phyloP scores from a whole-genome alignment of 37 sponge, comb jelly and placozoan species.

The Geodia barretti region DNA sequence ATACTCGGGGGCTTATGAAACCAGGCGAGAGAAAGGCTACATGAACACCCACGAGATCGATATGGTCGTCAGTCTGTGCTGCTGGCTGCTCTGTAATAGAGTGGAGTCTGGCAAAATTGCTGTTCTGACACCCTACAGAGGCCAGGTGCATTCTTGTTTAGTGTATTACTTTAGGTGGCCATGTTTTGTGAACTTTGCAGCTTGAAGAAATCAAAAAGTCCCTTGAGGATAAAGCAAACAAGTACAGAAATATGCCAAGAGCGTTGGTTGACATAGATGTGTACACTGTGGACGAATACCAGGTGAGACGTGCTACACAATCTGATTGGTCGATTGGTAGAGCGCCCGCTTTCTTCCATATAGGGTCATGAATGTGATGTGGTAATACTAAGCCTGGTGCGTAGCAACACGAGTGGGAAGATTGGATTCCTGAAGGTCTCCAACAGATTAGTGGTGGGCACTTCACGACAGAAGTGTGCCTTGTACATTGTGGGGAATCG shows the following conservation, averaged over 20 bases:
- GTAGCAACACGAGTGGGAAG: conserved; percentile 19
- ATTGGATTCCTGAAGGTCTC: conserved; percentile 39
- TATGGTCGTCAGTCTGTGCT: conserved; percentile 32
- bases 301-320: conserved; percentile 9
- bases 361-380: conserved; percentile 49
- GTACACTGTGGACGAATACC: conserved; percentile 45
- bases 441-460: conserved; percentile 30
- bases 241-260: not conserved
- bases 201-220: conserved; percentile 18
- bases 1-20: not conserved
- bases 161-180: not conserved
- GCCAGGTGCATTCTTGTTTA: conserved; percentile 19
- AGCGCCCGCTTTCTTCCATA: not conserved
- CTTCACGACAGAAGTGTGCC: conserved; percentile 39
- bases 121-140: conserved; percentile 43
- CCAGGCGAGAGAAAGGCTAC: not conserved
- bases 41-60: conserved; percentile 13
- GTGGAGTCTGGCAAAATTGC: not conserved
- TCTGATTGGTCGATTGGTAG: not conserved
- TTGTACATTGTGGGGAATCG: conserved; percentile 35
- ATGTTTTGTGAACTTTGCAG: too few relatives aligned
- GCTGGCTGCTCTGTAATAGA: conserved; percentile 27
- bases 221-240: conserved; percentile 8
- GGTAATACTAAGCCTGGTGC: conserved; percentile 44
- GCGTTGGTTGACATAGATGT: not conserved